phyloP scores from a whole-genome alignment of 2,797 vertebrate species.

The Gadopsis marmoratus region DNA sequence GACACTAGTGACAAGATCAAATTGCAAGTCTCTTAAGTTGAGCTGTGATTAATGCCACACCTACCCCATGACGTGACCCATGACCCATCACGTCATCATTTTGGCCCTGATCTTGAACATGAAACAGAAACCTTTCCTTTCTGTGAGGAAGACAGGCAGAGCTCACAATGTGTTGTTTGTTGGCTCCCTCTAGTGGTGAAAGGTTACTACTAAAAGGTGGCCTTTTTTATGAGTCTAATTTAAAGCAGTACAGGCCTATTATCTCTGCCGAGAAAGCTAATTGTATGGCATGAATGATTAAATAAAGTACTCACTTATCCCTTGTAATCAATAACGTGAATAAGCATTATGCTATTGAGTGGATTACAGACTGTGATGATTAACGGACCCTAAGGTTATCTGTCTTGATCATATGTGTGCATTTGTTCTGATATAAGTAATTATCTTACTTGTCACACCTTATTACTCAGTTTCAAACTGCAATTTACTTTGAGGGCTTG shows the following conservation, averaged over 20 bases:
- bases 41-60: neutral
- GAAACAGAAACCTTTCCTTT: neutral
- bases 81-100: neutral
- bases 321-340: neutral
- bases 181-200: slow-evolving; percentile 55
- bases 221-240: neutral
- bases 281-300: neutral
- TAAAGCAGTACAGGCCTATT: neutral
- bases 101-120: neutral
- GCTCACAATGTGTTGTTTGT: neutral
- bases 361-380: neutral
- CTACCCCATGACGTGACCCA: neutral
- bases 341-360: neutral
- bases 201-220: accelerated
- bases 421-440: slow-evolving; percentile 9
- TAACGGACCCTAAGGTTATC: neutral
- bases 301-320: neutral
- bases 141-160: neutral
- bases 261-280: neutral
- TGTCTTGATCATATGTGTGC: neutral
- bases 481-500: slow-evolving; percentile 5
- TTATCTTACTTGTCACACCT: neutral
- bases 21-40: neutral
- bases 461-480: slow-evolving; percentile 3
- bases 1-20: neutral